Evolutionary conservation across 2,113 vertebrate genomes (phyloP), one percentile per base, ranked within the genome.

Genomic region (Phycodurus eques): DNA sequence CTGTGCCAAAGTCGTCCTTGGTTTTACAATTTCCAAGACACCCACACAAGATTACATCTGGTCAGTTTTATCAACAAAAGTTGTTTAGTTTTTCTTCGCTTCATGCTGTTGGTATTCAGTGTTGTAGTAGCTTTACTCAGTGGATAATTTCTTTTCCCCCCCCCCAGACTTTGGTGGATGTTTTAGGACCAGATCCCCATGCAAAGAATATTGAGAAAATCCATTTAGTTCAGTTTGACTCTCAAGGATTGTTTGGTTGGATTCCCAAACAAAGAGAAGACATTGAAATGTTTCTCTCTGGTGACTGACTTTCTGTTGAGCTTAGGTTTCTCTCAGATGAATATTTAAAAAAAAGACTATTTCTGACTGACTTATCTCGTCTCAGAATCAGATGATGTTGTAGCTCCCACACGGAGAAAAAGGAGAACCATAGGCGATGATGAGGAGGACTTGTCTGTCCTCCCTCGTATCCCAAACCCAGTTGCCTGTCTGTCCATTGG

Each of bases 381-480:
- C 10, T 63, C 56, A 90, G 90, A 89, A 60, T 82, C 89, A 74
- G 51, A 68, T 14, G 79, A 90, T 68, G 54, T 73, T 33, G 35
- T 80, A 6, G 74, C 81, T 59, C 67, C 65, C 56, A 76, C 64
- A 68, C 63, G 22, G 8, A 88, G 84, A 61, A 77, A 59, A 56
- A 90, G 49, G 72, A 88, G 86, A 83, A 70, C 83, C 1, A 43
- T 73, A 49, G 73, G 63, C 70, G 64, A 59, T 3, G 22, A 67
- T 56, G 56, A 33, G 53, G 66, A 68, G n/a, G 11, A 70, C 33
- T 5, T 35, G 1, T 31, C 4, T 43, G 62, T 70, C 63, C 74
- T 92, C 22, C 93, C 92, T 43, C 86, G 89, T 0, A 90, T 99
- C 71, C 94, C 94, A 8, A 98, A 98, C 80, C 96, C 96, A 0